These are phyloP conservation scores for Myotis brandtii DNA, from an alignment of 2,113 vertebrate genomes.

Conservation along the genomic window DNA sequence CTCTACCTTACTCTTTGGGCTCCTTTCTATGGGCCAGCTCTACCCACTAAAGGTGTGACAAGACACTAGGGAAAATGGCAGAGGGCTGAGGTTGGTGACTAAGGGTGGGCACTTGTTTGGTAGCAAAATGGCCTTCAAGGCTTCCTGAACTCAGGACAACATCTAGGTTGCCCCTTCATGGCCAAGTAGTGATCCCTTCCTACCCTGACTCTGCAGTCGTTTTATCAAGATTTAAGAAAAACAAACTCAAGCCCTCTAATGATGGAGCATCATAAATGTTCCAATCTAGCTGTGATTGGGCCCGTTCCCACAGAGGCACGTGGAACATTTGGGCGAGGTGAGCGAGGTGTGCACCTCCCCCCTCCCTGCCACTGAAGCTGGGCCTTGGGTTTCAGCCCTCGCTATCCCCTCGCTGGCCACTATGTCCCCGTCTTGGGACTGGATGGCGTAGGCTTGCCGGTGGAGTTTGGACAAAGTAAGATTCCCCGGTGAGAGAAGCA, in stretches of 20 bases:
- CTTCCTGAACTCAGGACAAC: constrained; percentile 17
- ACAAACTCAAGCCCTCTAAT: background rate
- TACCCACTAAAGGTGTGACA: background rate
- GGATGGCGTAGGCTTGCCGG: background rate
- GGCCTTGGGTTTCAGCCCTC: constrained; percentile 23
- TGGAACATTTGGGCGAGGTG: background rate
- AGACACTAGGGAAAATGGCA: background rate
- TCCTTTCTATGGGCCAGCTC: background rate
- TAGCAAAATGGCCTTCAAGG: background rate
- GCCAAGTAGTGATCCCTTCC: background rate
- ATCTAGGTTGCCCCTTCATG: background rate
- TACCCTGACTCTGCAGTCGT: background rate
- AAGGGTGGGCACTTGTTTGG: background rate
- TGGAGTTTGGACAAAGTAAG: background rate
- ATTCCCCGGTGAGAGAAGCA: background rate
- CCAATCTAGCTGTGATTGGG: background rate
- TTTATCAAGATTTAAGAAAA: constrained; percentile 33
- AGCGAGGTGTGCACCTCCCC: background rate
- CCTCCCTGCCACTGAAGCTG: background rate
- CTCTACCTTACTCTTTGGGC: constrained; percentile 32
- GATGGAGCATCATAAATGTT: background rate
- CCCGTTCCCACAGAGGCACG: background rate
- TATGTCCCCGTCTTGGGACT: background rate
- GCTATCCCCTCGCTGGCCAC: background rate
- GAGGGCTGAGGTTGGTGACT: background rate